Conservation (phyloP, 2,113 vertebrate genomes). For the Ellobius talpinus region DNA sequence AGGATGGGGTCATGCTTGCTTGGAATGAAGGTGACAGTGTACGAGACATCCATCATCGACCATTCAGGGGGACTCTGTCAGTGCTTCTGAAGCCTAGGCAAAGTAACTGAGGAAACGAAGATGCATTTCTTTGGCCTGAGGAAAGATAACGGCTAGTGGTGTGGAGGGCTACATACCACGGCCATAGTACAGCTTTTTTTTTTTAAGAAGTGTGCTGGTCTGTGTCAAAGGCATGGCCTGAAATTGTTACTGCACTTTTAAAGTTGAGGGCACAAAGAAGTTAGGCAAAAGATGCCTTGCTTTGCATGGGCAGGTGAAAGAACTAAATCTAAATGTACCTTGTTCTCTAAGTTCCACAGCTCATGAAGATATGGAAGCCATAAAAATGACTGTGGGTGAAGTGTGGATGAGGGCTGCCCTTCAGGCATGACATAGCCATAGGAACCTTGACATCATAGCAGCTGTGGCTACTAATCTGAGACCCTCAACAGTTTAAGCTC, state of each 20-base stretch:
- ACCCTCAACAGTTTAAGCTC: background rate
- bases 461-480: background rate
- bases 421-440: background rate
- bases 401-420: background rate
- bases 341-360: background rate
- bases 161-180: background rate
- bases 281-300: background rate
- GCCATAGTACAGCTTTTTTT: background rate
- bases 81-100: background rate
- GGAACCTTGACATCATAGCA: background rate
- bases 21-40: background rate
- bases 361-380: background rate
- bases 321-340: background rate
- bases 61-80: background rate
- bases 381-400: background rate
- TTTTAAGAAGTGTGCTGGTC: background rate
- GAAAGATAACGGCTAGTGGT: background rate
- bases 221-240: background rate
- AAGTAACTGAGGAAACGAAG: background rate
- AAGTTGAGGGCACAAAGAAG: background rate
- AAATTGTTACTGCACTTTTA: background rate
- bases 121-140: background rate
- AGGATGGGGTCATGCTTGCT: background rate
- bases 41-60: background rate
- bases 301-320: background rate